phyloP scores from a whole-genome alignment of 2,888 invertebrate species.

The Drosophila maculinotata region DNA sequence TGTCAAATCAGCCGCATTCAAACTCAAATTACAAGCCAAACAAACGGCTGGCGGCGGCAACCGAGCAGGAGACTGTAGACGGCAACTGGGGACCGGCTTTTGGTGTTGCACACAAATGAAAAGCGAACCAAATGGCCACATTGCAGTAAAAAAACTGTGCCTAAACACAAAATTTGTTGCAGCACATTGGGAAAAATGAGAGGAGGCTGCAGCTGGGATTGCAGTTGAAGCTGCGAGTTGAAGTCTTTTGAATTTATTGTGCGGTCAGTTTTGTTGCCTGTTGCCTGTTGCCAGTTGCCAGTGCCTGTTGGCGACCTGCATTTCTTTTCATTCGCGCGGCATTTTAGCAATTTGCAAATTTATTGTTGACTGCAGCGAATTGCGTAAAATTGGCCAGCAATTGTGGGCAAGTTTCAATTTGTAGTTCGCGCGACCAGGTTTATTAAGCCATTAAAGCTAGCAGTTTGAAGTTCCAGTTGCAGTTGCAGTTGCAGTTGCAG shows the following conservation, averaged over 20 bases:
- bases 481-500: conserved; percentile 10
- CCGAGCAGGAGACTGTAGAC: conserved; percentile 14
- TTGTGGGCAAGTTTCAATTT: conserved; percentile 79
- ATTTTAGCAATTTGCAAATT: conserved; percentile 71
- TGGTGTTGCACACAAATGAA: conserved; percentile 46
- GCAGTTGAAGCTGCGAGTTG: conserved; percentile 23
- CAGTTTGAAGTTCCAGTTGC: conserved; percentile 9
- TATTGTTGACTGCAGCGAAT: conserved; percentile 79
- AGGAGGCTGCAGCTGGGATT: conserved; percentile 26
- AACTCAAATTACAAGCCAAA: conserved; percentile 76
- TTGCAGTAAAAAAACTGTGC: conserved; percentile 50
- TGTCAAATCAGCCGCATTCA: conserved; percentile 79
- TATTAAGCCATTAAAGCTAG: conserved; percentile 60
- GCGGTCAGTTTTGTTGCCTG: conserved; percentile 38
- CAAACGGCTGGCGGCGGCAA: conserved; percentile 53
- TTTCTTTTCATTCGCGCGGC: conserved; percentile 62
- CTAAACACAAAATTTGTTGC: conserved; percentile 65
- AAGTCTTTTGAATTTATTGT: conserved; percentile 71
- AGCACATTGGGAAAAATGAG: conserved; percentile 41
- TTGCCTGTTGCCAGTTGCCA: conserved; percentile 21
- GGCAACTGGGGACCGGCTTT: conserved; percentile 29
- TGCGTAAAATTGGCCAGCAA: conserved; percentile 77
- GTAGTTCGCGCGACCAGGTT: conserved; percentile 25
- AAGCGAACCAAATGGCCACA: conserved; percentile 56
- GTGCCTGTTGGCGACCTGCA: conserved; percentile 66